phyloP scores from a whole-genome alignment of 2,113 vertebrate species.

The Calidris pygmaea region DNA sequence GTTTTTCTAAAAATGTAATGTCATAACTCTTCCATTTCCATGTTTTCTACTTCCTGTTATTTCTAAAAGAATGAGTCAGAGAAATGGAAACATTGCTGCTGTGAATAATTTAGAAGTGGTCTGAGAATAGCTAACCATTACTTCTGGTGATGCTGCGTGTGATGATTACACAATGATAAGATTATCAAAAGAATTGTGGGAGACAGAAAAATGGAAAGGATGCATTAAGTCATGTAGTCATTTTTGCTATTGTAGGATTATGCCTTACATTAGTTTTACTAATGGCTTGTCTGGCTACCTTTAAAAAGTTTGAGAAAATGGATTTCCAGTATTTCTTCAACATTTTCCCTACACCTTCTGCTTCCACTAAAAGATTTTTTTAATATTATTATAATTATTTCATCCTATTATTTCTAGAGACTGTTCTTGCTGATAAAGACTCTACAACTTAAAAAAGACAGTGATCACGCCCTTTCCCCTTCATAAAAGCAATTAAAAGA shows the following conservation, averaged over 20 bases:
- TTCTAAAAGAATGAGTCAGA: constrained; percentile 40
- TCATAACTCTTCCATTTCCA: constrained; percentile 35
- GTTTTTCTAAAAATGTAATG: constrained; percentile 39
- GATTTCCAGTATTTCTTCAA: constrained; percentile 34
- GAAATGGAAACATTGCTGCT: constrained; percentile 40
- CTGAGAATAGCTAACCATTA: constrained; percentile 57
- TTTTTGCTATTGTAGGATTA: constrained; percentile 21
- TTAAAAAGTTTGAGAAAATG: constrained; percentile 33
- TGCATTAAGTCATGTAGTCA: constrained; percentile 26
- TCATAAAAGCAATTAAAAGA: background rate
- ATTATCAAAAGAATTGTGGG: constrained; percentile 36
- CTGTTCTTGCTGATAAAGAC: background rate
- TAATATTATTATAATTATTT: background rate
- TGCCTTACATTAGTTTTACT: constrained; percentile 25
- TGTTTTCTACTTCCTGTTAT: constrained; percentile 31
- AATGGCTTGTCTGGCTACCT: constrained; percentile 40
- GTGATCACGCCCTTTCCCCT: background rate
- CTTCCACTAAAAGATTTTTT: background rate
- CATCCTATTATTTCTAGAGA: background rate
- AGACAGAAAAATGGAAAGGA: constrained; percentile 50
- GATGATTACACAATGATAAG: constrained; percentile 49
- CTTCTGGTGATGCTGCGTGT: constrained; percentile 37
- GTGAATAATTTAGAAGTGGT: constrained; percentile 66
- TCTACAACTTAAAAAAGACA: background rate
- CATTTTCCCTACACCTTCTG: background rate